phyloP scores from a whole-genome alignment of 2,113 vertebrate species.

The Sialia sialis region DNA sequence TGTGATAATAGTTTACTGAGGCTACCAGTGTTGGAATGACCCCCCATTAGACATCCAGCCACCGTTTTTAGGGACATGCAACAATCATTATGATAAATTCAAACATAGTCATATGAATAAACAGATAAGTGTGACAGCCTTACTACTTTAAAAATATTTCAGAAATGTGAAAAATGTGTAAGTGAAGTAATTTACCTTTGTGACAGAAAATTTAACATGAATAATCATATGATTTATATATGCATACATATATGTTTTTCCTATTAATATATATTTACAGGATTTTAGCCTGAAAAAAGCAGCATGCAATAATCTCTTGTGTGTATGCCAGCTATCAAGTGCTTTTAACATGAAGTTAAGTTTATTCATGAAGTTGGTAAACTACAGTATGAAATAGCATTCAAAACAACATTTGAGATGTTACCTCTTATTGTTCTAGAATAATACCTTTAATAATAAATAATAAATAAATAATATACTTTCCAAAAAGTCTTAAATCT shows the following conservation, averaged over 20 bases:
- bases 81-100: neutral
- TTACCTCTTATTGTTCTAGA: neutral
- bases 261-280: neutral
- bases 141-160: neutral
- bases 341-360: accelerated
- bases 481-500: neutral
- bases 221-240: neutral
- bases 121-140: neutral
- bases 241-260: neutral
- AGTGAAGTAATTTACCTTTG: neutral
- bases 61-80: neutral
- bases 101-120: neutral
- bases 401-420: neutral
- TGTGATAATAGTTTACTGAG: neutral
- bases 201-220: neutral
- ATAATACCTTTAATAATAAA: neutral
- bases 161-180: neutral
- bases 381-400: neutral
- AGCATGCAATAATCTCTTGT: neutral
- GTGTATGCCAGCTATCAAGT: neutral
- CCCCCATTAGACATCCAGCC: neutral
- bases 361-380: neutral
- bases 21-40: neutral
- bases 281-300: neutral
- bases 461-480: neutral